phyloP scores from a whole-genome alignment of 2,797 vertebrate species.

The Hafferia zeledoni region DNA sequence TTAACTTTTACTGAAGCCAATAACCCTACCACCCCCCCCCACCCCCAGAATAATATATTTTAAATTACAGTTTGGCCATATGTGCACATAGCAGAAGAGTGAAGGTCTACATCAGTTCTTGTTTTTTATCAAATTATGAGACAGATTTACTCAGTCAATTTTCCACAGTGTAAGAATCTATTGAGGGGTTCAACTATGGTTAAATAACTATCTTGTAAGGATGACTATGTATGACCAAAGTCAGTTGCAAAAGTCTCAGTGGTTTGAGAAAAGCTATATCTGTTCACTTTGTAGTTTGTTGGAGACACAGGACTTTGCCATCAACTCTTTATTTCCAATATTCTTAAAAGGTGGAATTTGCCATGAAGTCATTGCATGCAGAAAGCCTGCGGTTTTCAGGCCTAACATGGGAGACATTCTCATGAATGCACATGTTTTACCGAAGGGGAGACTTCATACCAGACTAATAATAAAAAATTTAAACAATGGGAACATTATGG shows the following conservation, averaged over 20 bases:
- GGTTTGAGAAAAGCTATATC: background rate
- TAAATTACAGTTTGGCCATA: background rate
- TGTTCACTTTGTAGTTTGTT: background rate
- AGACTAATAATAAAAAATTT: background rate
- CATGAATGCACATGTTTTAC: background rate
- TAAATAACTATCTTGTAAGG: background rate
- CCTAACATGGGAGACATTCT: background rate
- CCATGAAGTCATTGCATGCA: background rate
- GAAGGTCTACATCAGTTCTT: background rate
- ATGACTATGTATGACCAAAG: background rate
- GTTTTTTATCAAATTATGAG: background rate
- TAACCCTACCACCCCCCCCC: background rate
- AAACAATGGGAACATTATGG: background rate
- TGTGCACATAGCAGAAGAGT: background rate
- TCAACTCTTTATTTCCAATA: background rate
- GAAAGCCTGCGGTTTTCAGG: background rate
- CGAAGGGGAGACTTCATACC: background rate
- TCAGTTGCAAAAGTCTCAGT: background rate
- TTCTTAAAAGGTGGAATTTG: background rate
- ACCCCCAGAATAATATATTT: background rate
- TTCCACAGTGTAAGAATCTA: background rate
- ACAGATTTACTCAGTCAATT: background rate
- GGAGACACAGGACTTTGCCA: background rate
- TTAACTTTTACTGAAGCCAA: background rate
- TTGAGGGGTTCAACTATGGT: background rate